Evolutionary conservation across 2,797 vertebrate genomes (phyloP).

Genomic region (Artibeus lituratus): DNA sequence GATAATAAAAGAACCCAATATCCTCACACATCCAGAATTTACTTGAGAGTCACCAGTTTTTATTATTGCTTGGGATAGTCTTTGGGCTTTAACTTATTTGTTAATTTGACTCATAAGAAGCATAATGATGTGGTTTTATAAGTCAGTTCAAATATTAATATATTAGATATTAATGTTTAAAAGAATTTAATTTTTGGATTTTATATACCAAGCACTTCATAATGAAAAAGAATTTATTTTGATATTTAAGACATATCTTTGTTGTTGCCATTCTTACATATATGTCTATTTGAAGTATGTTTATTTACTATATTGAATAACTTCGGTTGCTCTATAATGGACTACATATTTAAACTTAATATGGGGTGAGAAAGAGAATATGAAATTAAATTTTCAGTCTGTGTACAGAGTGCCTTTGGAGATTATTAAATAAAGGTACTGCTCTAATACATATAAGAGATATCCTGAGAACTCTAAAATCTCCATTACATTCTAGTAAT

Average conservation of each 20-base stretch:
- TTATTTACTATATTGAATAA: background rate
- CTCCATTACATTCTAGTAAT: background rate
- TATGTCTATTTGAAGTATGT: background rate
- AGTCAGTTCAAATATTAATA: background rate
- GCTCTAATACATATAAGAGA: background rate
- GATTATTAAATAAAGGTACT: background rate
- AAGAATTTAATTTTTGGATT: background rate
- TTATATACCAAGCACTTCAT: background rate
- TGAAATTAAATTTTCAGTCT: background rate
- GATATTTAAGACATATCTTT: background rate
- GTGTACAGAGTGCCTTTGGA: background rate
- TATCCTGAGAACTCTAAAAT: background rate
- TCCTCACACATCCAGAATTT: background rate
- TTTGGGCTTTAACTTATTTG: background rate
- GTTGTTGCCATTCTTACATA: background rate
- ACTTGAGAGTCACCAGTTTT: background rate
- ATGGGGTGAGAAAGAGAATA: background rate
- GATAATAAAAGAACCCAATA: background rate
- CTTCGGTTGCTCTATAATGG: background rate
- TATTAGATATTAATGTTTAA: background rate
- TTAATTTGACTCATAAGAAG: background rate
- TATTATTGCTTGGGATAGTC: background rate
- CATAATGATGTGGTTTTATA: background rate
- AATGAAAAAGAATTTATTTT: background rate
- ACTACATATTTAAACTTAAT: background rate